These are phyloP conservation scores for Temnothorax longispinosus DNA, from an alignment of 1,140 invertebrate species.

Conservation along the genomic window DNA sequence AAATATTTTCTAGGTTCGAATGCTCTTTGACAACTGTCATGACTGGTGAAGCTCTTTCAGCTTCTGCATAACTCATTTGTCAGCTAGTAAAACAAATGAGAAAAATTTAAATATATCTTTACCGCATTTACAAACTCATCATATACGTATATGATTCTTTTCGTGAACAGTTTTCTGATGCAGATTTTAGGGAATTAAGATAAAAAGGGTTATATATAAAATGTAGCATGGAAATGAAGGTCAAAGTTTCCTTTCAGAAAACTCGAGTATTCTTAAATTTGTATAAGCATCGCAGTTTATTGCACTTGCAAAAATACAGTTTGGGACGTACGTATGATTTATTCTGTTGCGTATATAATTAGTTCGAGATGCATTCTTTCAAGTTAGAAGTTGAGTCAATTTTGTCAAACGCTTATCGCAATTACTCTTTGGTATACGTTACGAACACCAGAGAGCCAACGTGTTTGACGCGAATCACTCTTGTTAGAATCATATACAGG, in stretches of 20 bases:
- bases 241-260: neutral
- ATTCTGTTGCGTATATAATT: conserved; percentile 59
- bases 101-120: conserved; percentile 3
- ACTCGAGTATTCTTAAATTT: conserved; percentile 7
- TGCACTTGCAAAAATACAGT: conserved; percentile 82
- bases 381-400: conserved; percentile 24
- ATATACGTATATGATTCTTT: neutral
- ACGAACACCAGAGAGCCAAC: conserved; percentile 42
- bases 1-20: neutral
- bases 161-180: neutral
- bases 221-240: neutral
- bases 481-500: conserved; percentile 24
- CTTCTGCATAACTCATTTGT: conserved; percentile 39
- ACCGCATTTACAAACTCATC: neutral
- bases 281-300: conserved; percentile 78
- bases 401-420: conserved; percentile 39
- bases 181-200: neutral
- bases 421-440: conserved; percentile 45
- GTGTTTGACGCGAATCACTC: neutral
- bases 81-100: conserved; percentile 39
- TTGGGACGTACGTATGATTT: conserved; percentile 68
- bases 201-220: neutral
- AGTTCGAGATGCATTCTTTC: conserved; percentile 18
- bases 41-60: neutral
- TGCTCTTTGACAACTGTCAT: conserved; percentile 35